These are phyloP conservation scores for Drosophila kohkoa DNA, from an alignment of 1,140 invertebrate genomes.

Conservation along the genomic window DNA sequence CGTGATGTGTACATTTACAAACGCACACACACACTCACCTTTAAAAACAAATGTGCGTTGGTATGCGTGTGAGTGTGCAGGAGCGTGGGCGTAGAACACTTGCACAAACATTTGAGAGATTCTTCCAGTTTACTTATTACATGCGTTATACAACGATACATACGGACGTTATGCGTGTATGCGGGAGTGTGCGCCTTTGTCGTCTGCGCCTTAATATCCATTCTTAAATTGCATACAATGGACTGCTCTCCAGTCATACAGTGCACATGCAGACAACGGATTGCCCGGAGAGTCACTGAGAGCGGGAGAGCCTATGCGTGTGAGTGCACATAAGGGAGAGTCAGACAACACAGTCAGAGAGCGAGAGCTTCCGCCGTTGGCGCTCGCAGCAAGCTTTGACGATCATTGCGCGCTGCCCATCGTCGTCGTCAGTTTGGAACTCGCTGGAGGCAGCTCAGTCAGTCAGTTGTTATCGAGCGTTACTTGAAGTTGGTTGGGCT, in stretches of 20 bases:
- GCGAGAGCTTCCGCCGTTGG: conserved; percentile 14
- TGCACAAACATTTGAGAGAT: conserved; percentile 21
- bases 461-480: conserved; percentile 73
- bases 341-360: neutral
- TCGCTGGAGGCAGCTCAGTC: conserved; percentile 31
- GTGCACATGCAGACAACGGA: conserved; percentile 6
- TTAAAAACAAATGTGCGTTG: neutral
- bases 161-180: neutral
- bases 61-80: neutral
- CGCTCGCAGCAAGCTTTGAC: conserved; percentile 23
- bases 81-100: conserved; percentile 17
- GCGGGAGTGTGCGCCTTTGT: neutral
- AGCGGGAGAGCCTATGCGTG: conserved; percentile 8
- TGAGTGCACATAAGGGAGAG: neutral
- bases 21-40: conserved; percentile 1
- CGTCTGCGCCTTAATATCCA: conserved; percentile 24
- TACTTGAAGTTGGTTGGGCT: conserved; percentile 69
- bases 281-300: neutral
- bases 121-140: conserved; percentile 19
- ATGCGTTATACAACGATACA: neutral
- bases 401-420: conserved; percentile 25
- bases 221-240: conserved; percentile 44
- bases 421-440: conserved; percentile 29
- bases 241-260: conserved; percentile 5
- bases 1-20: conserved; percentile 1